phyloP scores from a whole-genome alignment of 2,797 vertebrate genomes.

The Spinus pinus region DNA sequence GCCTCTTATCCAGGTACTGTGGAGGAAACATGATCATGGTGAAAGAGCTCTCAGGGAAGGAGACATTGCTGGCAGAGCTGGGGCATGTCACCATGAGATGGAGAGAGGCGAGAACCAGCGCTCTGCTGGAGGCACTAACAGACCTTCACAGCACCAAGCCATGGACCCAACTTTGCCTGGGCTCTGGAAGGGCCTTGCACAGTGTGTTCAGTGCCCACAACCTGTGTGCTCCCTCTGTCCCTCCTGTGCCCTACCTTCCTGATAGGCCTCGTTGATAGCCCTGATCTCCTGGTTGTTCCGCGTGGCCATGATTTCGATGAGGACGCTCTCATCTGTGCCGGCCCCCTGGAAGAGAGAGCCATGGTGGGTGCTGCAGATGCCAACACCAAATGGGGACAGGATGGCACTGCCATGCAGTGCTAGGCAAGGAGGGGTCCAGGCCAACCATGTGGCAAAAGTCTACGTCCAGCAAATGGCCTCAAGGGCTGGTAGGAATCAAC shows the following conservation, averaged over 20 bases:
- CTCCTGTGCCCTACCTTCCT: conserved; percentile 74
- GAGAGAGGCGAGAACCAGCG: neutral
- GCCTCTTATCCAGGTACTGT: neutral
- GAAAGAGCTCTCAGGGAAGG: neutral
- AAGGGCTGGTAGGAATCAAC: neutral
- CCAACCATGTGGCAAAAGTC: neutral
- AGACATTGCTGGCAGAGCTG: neutral
- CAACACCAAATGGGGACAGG: neutral
- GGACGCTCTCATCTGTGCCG: conserved; percentile 90
- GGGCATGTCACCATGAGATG: fast-evolving
- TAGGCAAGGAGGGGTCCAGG: neutral
- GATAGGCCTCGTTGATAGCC: conserved; percentile 87
- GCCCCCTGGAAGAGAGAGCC: conserved; percentile 80
- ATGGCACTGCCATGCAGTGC: fast-evolving
- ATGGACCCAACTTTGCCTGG: fast-evolving
- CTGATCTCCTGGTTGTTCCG: conserved; percentile 87
- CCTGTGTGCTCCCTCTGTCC: fast-evolving
- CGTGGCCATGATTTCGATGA: conserved; percentile 93
- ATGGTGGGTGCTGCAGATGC: neutral
- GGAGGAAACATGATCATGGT: neutral
- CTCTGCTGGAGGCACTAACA: neutral
- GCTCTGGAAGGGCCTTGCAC: neutral
- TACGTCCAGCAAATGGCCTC: fast-evolving
- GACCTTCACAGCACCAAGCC: neutral
- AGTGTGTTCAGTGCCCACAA: fast-evolving